Evolutionary conservation across 1,140 invertebrate species (phyloP).

Genomic region (Drosophila mojavensis): DNA sequence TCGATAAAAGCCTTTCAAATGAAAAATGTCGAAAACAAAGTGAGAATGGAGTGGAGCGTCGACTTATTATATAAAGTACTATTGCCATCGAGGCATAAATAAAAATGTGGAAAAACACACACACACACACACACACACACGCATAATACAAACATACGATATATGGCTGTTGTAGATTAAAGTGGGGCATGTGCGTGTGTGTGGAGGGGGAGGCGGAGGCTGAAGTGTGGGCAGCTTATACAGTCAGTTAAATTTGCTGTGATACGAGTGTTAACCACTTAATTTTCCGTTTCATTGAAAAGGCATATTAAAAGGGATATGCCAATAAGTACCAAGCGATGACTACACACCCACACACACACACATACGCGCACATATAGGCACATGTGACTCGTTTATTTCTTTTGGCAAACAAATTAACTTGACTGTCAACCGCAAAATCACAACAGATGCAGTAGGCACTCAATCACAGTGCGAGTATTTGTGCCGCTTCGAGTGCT

Average conservation of each 20-base stretch:
- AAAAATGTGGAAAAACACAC: too few relatives aligned
- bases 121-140: too few relatives aligned
- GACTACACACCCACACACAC: neutral
- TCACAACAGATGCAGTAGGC: slow-evolving; percentile 78
- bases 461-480: slow-evolving; percentile 67
- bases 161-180: too few relatives aligned
- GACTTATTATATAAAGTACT: too few relatives aligned
- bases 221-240: neutral
- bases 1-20: too few relatives aligned
- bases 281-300: slow-evolving; percentile 77
- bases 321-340: slow-evolving; percentile 33
- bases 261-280: slow-evolving; percentile 69
- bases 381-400: slow-evolving; percentile 25
- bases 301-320: slow-evolving; percentile 67
- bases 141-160: too few relatives aligned
- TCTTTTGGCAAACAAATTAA: slow-evolving; percentile 68
- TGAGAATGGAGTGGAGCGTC: too few relatives aligned
- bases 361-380: neutral
- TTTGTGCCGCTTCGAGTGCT: slow-evolving; percentile 60
- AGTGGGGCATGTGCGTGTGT: neutral
- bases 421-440: slow-evolving; percentile 79
- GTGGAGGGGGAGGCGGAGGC: neutral
- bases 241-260: slow-evolving; percentile 27
- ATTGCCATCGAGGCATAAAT: too few relatives aligned
- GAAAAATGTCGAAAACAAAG: too few relatives aligned